Evolutionary conservation across 2,797 vertebrate genomes (phyloP).

Genomic region (Betta splendens): DNA sequence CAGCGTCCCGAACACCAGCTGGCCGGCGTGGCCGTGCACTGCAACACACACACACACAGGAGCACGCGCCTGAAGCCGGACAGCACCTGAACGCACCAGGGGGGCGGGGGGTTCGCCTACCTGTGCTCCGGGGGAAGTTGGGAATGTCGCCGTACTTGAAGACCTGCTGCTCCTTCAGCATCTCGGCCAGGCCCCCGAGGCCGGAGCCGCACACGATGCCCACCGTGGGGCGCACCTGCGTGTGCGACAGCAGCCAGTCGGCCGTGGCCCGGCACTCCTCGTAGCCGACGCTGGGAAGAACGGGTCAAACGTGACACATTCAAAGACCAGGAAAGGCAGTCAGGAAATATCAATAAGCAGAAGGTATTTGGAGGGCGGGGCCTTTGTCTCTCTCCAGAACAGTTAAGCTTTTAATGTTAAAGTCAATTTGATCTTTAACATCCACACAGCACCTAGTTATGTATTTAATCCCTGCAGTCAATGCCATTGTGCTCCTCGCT

Average conservation of each 20-base stretch:
- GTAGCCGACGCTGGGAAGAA: constrained; percentile 71
- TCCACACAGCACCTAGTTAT: too few species aligned
- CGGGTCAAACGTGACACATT: background rate
- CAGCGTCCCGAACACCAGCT: constrained; percentile 86
- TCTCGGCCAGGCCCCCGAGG: constrained; percentile 83
- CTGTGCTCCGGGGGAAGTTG: constrained; percentile 89
- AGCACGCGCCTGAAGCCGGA: constrained; percentile 11
- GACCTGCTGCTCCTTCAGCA: constrained; percentile 78
- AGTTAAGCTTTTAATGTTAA: too few species aligned
- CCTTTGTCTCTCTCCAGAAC: too few species aligned
- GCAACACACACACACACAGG: constrained; percentile 39
- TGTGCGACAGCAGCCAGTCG: constrained; percentile 83
- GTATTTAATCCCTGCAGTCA: too few species aligned
- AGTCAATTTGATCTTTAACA: too few species aligned
- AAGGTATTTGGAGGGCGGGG: background rate
- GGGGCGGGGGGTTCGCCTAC: constrained; percentile 62
- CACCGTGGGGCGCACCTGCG: constrained; percentile 78
- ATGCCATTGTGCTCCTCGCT: too few species aligned
- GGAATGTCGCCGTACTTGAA: constrained; percentile 88
- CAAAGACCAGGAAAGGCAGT: background rate
- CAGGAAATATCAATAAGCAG: background rate
- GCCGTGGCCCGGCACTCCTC: constrained; percentile 81
- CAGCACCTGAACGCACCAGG: background rate
- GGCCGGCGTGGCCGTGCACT: constrained; percentile 88
- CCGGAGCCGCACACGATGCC: constrained; percentile 91